Evolutionary conservation across 2,888 invertebrate species (phyloP).

Genomic region (Auanema freiburgensis): DNA sequence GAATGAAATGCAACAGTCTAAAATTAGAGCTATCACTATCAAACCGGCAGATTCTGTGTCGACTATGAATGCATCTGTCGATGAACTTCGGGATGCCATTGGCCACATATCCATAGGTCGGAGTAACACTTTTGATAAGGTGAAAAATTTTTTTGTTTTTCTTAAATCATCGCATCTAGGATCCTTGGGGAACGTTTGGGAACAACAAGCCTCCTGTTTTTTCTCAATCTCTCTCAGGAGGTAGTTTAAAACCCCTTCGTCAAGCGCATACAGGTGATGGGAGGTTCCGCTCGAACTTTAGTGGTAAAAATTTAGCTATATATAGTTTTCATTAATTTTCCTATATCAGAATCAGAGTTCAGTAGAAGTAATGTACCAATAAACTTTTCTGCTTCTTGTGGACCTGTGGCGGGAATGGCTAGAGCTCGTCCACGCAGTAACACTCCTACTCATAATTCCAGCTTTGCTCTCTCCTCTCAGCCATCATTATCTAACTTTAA

Average conservation of each 20-base stretch:
- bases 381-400: slow-evolving; percentile 46
- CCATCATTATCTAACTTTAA: neutral
- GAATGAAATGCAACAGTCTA: slow-evolving; percentile 43
- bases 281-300: slow-evolving; percentile 50
- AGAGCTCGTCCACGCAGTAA: slow-evolving; percentile 52
- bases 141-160: slow-evolving; percentile 3
- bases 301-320: slow-evolving; percentile 37
- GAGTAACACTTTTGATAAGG: slow-evolving; percentile 58
- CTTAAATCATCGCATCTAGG: slow-evolving; percentile 28
- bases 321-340: no score
- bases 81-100: slow-evolving; percentile 59
- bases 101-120: slow-evolving; percentile 51
- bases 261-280: slow-evolving; percentile 61
- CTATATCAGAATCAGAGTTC: slow-evolving; percentile 31
- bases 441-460: slow-evolving; percentile 42
- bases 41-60: slow-evolving; percentile 30
- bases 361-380: slow-evolving; percentile 35
- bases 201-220: slow-evolving; percentile 39
- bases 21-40: slow-evolving; percentile 42
- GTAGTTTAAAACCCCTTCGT: slow-evolving; percentile 46
- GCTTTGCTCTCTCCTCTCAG: slow-evolving; percentile 13
- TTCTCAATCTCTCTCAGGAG: slow-evolving; percentile 54
- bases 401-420: slow-evolving; percentile 31
- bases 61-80: slow-evolving; percentile 44
- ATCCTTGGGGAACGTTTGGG: slow-evolving; percentile 49